Evolutionary conservation across 1,140 invertebrate species (phyloP).

Genomic region (Meloidogyne exigua): DNA sequence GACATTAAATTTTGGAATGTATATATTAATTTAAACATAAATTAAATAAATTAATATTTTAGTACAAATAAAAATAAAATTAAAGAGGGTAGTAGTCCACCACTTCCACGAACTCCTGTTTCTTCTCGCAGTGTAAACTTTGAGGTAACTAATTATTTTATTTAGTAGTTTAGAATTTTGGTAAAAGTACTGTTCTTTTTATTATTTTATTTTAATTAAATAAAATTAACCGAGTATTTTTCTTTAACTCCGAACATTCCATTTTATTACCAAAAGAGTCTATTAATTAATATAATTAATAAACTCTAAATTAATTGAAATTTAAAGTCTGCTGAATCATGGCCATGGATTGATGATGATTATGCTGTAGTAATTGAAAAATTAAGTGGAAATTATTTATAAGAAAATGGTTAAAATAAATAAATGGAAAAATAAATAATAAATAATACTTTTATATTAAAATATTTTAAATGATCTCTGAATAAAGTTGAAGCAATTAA

Average conservation of each 20-base stretch:
- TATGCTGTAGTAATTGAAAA: slow-evolving; percentile 1
- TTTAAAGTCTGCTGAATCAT: slow-evolving; percentile 13
- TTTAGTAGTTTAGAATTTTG: not conserved
- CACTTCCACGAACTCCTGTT: not conserved
- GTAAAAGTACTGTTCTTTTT: not conserved
- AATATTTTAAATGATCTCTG: too few species aligned
- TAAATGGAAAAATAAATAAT: not conserved
- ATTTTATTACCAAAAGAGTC: too few species aligned
- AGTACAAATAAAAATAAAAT: not conserved
- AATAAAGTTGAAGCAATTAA: too few species aligned
- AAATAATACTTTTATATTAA: not conserved
- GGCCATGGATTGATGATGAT: slow-evolving; percentile 25
- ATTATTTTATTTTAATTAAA: not conserved
- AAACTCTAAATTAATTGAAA: too few species aligned
- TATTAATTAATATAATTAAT: too few species aligned
- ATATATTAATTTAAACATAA: not conserved
- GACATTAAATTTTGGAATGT: slow-evolving; percentile 16
- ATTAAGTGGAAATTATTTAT: not conserved
- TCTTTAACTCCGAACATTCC: too few species aligned
- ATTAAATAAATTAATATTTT: not conserved
- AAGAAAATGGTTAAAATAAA: not conserved
- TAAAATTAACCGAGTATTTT: too few species aligned
- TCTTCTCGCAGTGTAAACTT: slow-evolving; percentile 21
- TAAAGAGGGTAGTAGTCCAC: not conserved
- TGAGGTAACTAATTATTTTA: slow-evolving; percentile 6